Percentiles rank a stretch among this genome's conserved stretches.
Evolutionary conservation across 2,797 vertebrate genomes (phyloP).

Genomic region (Holocentrus rufus): DNA sequence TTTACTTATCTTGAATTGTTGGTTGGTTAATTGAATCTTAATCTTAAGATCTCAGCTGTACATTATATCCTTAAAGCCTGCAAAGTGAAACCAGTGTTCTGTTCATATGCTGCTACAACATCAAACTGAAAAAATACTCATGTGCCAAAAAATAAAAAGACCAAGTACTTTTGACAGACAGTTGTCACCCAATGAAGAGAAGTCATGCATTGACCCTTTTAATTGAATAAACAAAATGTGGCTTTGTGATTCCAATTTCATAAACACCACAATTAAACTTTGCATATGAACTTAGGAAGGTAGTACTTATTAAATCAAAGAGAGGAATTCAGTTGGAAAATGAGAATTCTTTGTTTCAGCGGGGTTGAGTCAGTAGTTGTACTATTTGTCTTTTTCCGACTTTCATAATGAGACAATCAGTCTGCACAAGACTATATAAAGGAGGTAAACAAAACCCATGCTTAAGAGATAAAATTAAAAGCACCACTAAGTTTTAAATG

Average conservation of each 20-base stretch:
- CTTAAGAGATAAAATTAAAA: background rate
- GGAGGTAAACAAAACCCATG: background rate
- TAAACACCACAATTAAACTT: conserved; percentile 9
- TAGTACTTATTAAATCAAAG: conserved; percentile 26
- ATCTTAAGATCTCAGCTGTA: no score
- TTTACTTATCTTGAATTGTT: no score
- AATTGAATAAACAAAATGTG: conserved; percentile 12
- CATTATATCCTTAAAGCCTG: background rate
- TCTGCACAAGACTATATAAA: background rate
- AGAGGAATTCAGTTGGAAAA: conserved; percentile 36
- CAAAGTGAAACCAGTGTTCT: background rate
- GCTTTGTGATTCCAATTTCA: conserved; percentile 6
- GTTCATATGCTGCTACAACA: background rate
- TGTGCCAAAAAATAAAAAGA: background rate
- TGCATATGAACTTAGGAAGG: conserved; percentile 13
- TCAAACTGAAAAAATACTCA: background rate
- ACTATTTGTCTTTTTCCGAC: background rate
- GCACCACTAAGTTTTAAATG: background rate
- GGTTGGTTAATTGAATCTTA: background rate
- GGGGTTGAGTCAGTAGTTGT: background rate
- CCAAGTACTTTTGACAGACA: conserved; percentile 6
- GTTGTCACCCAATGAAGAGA: conserved; percentile 15
- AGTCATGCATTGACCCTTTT: background rate
- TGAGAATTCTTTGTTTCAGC: conserved; percentile 11
- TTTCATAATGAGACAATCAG: background rate